These are phyloP conservation scores for Bucorvus abyssinicus DNA, from an alignment of 2,797 vertebrate genomes.

Conservation along the genomic window DNA sequence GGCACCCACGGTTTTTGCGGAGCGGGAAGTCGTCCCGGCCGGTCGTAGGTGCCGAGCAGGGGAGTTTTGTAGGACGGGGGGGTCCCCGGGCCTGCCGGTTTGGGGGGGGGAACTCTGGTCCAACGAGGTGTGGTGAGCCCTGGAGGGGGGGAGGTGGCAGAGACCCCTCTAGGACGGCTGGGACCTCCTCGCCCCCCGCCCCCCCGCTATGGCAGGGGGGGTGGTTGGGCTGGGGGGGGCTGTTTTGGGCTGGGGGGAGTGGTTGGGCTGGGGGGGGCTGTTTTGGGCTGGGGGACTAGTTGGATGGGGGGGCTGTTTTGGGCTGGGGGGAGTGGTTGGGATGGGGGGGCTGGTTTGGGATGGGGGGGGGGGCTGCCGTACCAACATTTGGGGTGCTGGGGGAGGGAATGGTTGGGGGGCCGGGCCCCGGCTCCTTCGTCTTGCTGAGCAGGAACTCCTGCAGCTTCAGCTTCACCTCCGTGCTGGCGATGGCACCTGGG, in stretches of 20 bases:
- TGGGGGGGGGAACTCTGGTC: constrained; percentile 88
- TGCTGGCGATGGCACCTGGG: constrained; percentile 94
- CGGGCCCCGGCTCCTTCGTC: constrained; percentile 86
- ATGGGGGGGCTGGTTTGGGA: not conserved
- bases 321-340: not conserved
- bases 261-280: too few relatives aligned
- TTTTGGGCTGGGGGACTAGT: too few relatives aligned
- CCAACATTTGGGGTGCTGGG: constrained; percentile 90
- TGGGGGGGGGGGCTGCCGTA: constrained; percentile 52
- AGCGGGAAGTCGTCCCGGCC: constrained; percentile 85
- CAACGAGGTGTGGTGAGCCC: constrained; percentile 84
- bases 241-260: too few relatives aligned
- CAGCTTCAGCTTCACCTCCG: constrained; percentile 94
- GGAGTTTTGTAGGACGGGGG: constrained; percentile 85
- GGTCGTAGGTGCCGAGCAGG: constrained; percentile 83
- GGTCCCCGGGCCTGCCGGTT: constrained; percentile 84
- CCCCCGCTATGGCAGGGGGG: not conserved
- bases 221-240: not conserved
- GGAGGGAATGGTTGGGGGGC: constrained; percentile 93
- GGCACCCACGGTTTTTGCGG: constrained; percentile 81
- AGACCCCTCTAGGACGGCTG: not conserved
- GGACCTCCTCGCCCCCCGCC: not conserved
- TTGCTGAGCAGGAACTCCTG: constrained; percentile 96
- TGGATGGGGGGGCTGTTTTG: too few relatives aligned
- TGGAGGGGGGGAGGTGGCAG: not conserved